Evolutionary conservation across 2,888 invertebrate genomes (phyloP).

Genomic region (Cantharis rustica): DNA sequence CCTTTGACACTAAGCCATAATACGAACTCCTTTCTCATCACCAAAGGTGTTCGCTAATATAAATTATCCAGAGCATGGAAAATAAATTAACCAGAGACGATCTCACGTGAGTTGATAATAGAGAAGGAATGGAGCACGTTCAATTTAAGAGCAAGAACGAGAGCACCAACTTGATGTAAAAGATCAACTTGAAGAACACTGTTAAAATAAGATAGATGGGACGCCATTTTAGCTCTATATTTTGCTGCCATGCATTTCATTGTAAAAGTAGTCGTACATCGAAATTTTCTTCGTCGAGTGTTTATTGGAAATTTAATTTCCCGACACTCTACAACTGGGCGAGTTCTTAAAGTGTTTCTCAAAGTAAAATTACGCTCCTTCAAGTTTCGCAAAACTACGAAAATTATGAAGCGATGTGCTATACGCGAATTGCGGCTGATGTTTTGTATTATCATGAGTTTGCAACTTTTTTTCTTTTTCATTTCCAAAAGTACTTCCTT

Average conservation of each 20-base stretch:
- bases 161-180: constrained; percentile 38
- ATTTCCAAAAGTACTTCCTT: neutral
- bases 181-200: constrained; percentile 49
- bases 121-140: constrained; percentile 8
- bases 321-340: constrained; percentile 37
- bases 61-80: constrained; percentile 53
- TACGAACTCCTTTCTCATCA: constrained; percentile 53
- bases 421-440: constrained; percentile 25
- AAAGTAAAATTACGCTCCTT: constrained; percentile 55
- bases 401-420: constrained; percentile 47
- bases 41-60: constrained; percentile 55
- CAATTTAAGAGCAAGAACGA: constrained; percentile 12
- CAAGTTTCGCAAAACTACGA: constrained; percentile 54
- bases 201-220: constrained; percentile 55
- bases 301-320: constrained; percentile 32
- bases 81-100: constrained; percentile 46
- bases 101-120: constrained; percentile 20
- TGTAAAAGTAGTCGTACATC: constrained; percentile 41
- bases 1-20: constrained; percentile 50
- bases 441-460: constrained; percentile 15
- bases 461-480: neutral
- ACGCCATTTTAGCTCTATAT: constrained; percentile 53
- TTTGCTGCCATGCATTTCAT: constrained; percentile 54
- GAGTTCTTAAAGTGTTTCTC: constrained; percentile 48
- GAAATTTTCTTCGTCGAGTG: constrained; percentile 11